Evolutionary conservation across 30 jellyfish, hydroid and myxozoan species (phyloP), one percentile per base, ranked within the genome.

Genomic region (Mastigias papua): DNA sequence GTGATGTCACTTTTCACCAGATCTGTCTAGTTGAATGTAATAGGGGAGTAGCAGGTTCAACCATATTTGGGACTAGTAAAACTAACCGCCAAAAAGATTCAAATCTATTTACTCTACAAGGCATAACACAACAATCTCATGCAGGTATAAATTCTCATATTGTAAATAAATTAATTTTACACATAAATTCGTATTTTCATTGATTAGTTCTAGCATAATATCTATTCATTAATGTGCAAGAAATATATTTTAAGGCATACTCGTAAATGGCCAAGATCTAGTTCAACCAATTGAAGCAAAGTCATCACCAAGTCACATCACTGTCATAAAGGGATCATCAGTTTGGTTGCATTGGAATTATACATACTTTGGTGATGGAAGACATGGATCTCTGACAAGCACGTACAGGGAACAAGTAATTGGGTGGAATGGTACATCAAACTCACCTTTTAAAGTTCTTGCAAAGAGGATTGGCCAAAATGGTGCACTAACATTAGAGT

Each of bases 261-360:
- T 3, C 54, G 54, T 37, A 37, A 3, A 37, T 37, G 6, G 10
- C 6, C 54, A 3, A 11, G 11, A 37, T 6, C 10, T 37, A 37
- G 54, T 37, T 37, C 54, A 37, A 26, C 70, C 81, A 63, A 82
- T 48, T 30, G 86, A 82, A 60, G 76, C 80, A 20, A n/a, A 42
- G 31, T 82, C 92, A 50, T 82, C 92, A 54, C 92, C 92, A 30
- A 70, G 86, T 28, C 76, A 58, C 35, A 30, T 82, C 25, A 82
- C 79, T 32, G 69, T 71, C 9, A 29, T 0, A 21, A 82, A 54
- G 50, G 72, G 63, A 31, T 82, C 92, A 48, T 35, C 92, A 0
- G 86, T 82, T 15, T 70, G 80, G 80, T 61, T 81, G 37, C 54
- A 69, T 28, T 81, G 91, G 91, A 57, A 34, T 16, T 81, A 67